Conservation (phyloP, 2,888 invertebrate genomes). For the Mythimna albipuncta region DNA sequence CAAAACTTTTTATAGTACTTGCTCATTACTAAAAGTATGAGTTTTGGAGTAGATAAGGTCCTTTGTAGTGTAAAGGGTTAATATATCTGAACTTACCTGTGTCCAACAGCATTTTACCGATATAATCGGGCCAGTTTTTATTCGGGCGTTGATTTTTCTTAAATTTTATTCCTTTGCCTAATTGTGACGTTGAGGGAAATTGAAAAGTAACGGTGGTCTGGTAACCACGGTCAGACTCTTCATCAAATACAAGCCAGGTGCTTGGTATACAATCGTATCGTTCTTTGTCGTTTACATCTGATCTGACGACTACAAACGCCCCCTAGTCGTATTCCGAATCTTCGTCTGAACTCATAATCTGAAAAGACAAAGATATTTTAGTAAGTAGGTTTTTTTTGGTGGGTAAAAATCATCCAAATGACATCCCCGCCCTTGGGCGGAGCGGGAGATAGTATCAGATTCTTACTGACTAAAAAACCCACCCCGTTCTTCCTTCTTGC, state of each 20-base stretch:
- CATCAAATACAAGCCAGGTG: not conserved
- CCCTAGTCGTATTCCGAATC: not conserved
- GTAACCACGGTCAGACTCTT: not conserved
- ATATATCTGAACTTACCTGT: not conserved
- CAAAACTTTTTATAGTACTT: too few species aligned
- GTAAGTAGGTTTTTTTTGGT: not conserved
- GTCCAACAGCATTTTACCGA: not conserved
- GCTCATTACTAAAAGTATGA: too few species aligned
- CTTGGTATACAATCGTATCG: conserved; percentile 8
- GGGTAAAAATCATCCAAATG: too few species aligned
- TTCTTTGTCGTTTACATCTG: not conserved
- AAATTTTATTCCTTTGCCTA: conserved; percentile 5
- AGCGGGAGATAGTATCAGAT: too few species aligned
- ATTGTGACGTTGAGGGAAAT: not conserved
- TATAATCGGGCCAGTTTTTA: not conserved
- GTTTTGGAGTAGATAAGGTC: too few species aligned
- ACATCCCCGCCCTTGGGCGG: too few species aligned
- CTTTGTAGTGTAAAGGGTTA: too few species aligned
- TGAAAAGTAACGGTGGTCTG: not conserved
- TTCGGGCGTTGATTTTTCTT: not conserved
- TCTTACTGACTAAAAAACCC: too few species aligned
- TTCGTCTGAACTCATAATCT: conserved; percentile 2
- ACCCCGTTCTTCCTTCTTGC: too few species aligned
- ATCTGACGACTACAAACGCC: conserved; percentile 1
- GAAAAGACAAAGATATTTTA: conserved; percentile 1